Conservation (phyloP, 2,113 vertebrate species). For the Tragelaphus imberbis region DNA sequence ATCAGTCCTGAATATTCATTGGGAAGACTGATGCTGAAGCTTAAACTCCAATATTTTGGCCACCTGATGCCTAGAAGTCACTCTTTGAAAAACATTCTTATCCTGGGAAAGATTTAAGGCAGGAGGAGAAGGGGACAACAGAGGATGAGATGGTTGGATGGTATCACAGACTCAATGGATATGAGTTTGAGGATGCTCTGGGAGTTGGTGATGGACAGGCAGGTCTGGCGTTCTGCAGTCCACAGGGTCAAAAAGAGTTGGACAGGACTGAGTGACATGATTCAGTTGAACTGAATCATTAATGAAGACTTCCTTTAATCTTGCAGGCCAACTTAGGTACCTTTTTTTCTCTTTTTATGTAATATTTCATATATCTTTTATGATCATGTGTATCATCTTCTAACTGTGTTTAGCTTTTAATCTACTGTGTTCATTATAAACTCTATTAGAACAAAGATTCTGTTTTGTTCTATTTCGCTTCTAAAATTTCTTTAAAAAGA, state of each 20-base stretch:
- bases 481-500: not conserved
- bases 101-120: not conserved
- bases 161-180: not conserved
- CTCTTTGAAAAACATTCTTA: not conserved
- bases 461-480: not conserved
- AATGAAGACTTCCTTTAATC: not conserved
- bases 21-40: not conserved
- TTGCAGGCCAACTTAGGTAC: not conserved
- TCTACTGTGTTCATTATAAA: not conserved
- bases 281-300: not conserved
- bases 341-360: not conserved
- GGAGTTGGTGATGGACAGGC: not conserved
- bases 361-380: not conserved
- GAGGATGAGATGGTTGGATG: not conserved
- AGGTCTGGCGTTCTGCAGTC: not conserved
- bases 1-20: not conserved
- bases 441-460: not conserved
- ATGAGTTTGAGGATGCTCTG: not conserved
- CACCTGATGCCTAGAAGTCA: not conserved
- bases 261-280: not conserved
- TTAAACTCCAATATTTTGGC: not conserved
- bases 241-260: rapidly evolving
- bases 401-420: not conserved
- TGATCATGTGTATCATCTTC: not conserved
- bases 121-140: not conserved